Evolutionary conservation across 2,113 vertebrate genomes (phyloP).

Genomic region (Trogon surrucura): DNA sequence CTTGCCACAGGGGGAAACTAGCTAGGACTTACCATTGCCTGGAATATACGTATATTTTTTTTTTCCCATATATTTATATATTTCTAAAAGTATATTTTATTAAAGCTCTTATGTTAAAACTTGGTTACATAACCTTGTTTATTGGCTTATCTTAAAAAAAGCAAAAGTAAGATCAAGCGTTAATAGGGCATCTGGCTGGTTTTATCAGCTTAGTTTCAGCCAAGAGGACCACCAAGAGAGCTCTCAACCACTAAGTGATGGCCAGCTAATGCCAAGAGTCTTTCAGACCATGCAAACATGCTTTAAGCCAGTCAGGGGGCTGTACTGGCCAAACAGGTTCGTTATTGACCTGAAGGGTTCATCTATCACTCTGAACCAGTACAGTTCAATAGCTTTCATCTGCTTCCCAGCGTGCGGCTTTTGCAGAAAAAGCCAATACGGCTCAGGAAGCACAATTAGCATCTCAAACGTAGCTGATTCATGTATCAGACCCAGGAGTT

Average conservation of each 20-base stretch:
- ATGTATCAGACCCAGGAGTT: slow-evolving; percentile 12
- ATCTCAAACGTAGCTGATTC: not conserved
- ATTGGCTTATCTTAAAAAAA: slow-evolving; percentile 36
- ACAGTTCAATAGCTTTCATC: slow-evolving; percentile 45
- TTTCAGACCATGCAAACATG: not conserved
- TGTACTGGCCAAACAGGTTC: not conserved
- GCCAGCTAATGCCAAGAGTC: slow-evolving; percentile 10
- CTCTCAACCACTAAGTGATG: not conserved
- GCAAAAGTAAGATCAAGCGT: slow-evolving; percentile 5
- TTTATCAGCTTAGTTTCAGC: slow-evolving; percentile 45
- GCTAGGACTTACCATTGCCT: not conserved
- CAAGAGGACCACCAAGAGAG: slow-evolving; percentile 35
- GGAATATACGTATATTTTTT: not conserved
- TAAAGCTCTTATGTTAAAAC: slow-evolving; percentile 47
- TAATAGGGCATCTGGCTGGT: slow-evolving; percentile 51
- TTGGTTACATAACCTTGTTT: slow-evolving; percentile 48
- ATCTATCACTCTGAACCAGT: slow-evolving; percentile 33
- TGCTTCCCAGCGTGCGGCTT: not conserved
- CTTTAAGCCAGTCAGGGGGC: not conserved
- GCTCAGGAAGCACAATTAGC: slow-evolving; percentile 39
- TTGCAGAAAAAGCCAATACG: not conserved
- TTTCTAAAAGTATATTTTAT: slow-evolving; percentile 15
- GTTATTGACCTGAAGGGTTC: slow-evolving; percentile 39
- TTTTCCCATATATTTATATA: not conserved
- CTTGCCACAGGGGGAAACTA: not conserved